These are phyloP conservation scores for Leptopilina drosophilae DNA, from an alignment of 2,888 invertebrate genomes.

Conservation along the genomic window DNA sequence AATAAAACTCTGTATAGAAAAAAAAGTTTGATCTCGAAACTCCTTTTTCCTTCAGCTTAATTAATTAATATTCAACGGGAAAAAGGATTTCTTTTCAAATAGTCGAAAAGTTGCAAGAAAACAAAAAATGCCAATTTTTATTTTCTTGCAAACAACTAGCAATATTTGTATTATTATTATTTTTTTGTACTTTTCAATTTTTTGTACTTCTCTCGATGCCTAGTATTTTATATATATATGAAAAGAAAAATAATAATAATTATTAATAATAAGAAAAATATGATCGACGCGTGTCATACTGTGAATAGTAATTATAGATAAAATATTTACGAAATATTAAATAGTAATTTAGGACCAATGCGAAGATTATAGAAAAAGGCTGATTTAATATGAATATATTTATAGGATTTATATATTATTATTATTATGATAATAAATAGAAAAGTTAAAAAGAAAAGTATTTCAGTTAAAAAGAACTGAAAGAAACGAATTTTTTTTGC, in stretches of 20 bases:
- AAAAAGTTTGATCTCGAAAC: conserved; percentile 28
- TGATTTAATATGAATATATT: conserved; percentile 58
- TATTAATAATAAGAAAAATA: background rate
- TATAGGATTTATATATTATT: conserved; percentile 29
- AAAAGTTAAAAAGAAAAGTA: too few species aligned
- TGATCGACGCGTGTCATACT: conserved; percentile 51
- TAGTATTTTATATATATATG: background rate
- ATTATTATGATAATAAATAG: too few species aligned
- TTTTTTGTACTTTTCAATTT: conserved; percentile 29
- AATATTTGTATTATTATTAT: background rate
- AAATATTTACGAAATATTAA: background rate
- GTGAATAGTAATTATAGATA: conserved; percentile 51
- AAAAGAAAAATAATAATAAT: background rate
- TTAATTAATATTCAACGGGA: too few species aligned
- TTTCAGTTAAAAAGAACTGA: too few species aligned
- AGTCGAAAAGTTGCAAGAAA: background rate
- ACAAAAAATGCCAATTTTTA: too few species aligned
- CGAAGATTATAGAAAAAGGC: conserved; percentile 61
- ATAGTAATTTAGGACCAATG: conserved; percentile 44
- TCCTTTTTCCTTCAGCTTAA: background rate
- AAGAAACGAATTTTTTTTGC: too few species aligned
- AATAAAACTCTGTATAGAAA: too few species aligned
- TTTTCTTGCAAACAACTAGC: background rate
- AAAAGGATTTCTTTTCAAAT: conserved; percentile 11
- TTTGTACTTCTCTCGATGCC: conserved; percentile 18